Conservation (phyloP, 2,113 vertebrate species). For the Spheniscus mendiculus region DNA sequence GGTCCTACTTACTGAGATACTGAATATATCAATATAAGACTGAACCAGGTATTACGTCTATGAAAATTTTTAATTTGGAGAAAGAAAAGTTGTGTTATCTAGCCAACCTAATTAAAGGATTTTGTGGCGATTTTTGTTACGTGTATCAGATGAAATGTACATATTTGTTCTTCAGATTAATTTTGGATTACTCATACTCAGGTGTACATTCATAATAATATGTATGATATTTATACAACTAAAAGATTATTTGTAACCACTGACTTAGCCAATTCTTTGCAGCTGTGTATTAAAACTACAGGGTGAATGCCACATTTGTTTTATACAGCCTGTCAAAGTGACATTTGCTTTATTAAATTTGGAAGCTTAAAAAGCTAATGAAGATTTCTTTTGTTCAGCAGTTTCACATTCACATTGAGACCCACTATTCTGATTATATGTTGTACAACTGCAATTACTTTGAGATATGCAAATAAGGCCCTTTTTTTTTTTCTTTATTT, state of each 20-base stretch:
- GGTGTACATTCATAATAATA: background rate
- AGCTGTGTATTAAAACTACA: background rate
- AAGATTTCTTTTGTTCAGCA: slow-evolving; percentile 39
- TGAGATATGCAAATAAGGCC: slow-evolving; percentile 37
- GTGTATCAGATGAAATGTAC: background rate
- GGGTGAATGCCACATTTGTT: slow-evolving; percentile 18
- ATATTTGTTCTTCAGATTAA: background rate
- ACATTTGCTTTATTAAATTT: slow-evolving; percentile 51
- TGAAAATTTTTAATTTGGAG: background rate
- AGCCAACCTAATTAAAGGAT: background rate
- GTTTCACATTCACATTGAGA: slow-evolving; percentile 35
- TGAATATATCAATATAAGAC: background rate
- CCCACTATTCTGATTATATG: slow-evolving; percentile 26
- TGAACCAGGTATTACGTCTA: background rate
- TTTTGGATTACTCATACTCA: background rate
- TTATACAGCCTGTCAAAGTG: slow-evolving; percentile 25
- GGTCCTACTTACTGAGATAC: background rate
- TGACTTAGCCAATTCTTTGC: background rate
- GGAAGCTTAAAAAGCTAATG: slow-evolving; percentile 55
- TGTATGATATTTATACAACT: background rate
- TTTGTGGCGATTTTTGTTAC: background rate
- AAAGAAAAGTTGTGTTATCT: background rate
- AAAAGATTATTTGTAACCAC: background rate
- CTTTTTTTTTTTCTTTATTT: slow-evolving; percentile 19
- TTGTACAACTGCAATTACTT: slow-evolving; percentile 54